Percentiles rank a stretch among this genome's conserved stretches.
These are phyloP conservation scores for Oriolus oriolus DNA, from an alignment of 2,113 vertebrate species.

Conservation along the genomic window DNA sequence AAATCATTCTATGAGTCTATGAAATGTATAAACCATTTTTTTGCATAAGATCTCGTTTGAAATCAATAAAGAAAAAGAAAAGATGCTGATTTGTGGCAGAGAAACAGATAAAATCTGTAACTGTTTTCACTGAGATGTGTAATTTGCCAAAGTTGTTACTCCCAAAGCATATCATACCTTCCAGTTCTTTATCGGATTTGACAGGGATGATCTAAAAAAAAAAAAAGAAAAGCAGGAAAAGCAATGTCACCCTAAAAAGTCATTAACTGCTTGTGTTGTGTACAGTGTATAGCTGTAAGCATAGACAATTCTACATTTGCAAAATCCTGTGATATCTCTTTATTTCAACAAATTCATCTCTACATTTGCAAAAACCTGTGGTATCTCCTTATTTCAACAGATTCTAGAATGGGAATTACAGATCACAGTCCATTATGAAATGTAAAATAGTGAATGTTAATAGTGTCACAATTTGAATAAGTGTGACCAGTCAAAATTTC, in stretches of 20 bases:
- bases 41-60: not conserved
- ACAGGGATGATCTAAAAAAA: slow-evolving; percentile 11
- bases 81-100: not conserved
- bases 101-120: not conserved
- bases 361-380: not conserved
- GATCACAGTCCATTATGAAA: not conserved
- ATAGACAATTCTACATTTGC: not conserved
- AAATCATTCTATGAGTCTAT: not conserved
- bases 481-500: not conserved
- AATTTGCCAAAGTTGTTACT: slow-evolving; percentile 13
- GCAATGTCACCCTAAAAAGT: slow-evolving; percentile 24
- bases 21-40: not conserved
- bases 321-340: not conserved
- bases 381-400: not conserved
- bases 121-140: not conserved
- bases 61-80: not conserved
- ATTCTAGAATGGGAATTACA: not conserved
- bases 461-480: not conserved
- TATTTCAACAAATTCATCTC: not conserved
- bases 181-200: slow-evolving; percentile 6
- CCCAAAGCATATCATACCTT: not conserved
- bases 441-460: not conserved
- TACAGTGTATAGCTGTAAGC: not conserved
- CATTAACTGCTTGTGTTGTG: slow-evolving; percentile 5
- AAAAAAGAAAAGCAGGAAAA: not conserved